Base-by-base conservation (phyloP, 2,888 invertebrate species). In the Azorinus chamasolen region DNA sequence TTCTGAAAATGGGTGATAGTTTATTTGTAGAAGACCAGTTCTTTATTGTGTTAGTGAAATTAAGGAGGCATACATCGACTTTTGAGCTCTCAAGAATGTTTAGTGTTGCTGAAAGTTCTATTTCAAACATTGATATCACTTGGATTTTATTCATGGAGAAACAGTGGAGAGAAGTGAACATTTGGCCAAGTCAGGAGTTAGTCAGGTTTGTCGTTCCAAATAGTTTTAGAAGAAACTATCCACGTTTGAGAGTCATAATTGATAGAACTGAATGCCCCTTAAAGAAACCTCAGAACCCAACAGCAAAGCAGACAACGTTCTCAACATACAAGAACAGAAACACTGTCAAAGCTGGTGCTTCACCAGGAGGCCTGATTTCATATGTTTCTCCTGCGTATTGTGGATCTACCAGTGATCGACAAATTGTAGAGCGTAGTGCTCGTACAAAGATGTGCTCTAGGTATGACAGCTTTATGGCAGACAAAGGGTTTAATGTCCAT, bases 261-360 rank as follows among this genome's bases (percentile, higher is more conserved):
- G 83, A 87, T 81, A 84, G 84, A 25, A 85, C 81, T n/a, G 75
- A 82, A 61, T 83, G 73, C 45, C 79, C 77, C 18, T 45, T 83
- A 1, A 75, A 72, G 54, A 77, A 81, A 53, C 68, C 74, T 1
- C 74, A 63, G 61, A 55, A 63, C 22, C 73, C 77, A 1, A 70
- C 53, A 25, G 63, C 69, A n/a, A 79, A 82, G 45, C 70, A 76
- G 25, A 57, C 77, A 25, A 77, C 74, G 41, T 83, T 63, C 58
- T 78, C 79, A 2, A 79, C 80, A 18, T 83, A 83, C 39, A 84
- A 84, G 48, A 75, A 72, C 20, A 62, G 64, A 55, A 70, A 74
- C 37, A 80, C 74, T 16, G 46, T 79, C 2, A 84, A 82, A 58
- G 48, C 71, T 53, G 79, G 83, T 22, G 51, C 68, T 12, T 80